Base-by-base conservation (phyloP, 1,140 invertebrate genomes). In the Ceratosolen solmsi region DNA sequence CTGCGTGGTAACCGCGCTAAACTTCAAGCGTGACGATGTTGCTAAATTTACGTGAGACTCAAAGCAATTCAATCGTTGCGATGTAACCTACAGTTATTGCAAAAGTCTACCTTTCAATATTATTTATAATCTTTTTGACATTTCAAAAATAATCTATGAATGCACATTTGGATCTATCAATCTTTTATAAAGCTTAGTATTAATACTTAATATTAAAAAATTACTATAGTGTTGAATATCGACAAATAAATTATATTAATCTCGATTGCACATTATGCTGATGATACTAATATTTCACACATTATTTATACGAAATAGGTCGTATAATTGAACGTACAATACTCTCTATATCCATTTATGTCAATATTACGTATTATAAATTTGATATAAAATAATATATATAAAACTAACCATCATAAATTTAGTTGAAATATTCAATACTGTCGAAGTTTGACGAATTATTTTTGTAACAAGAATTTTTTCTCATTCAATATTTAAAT, bases 51-150 rank as follows among this genome's bases (percentile, higher is more conserved):
- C 58, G 38, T n/a, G 17, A 1, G 30, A 25, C 22, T 68, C 76
- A 7, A 51, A 41, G 20, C 54, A 78, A 68, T 78, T 78, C 13
- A 36, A 54, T 49, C 58, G 11, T 51, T 63, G 9, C 25, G 25
- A 49, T 60, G 4, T 78, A 78, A 78, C 70, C 22, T 68, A 78
- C 63, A 38, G 30, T 70, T 78, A 70, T 46, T 17, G 25, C n/a
- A 17, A 2, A 20, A 25, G 25, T 58, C 3, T 58, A 27, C 51
- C 5, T 11, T 2, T 20, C 51, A 54, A 11, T 54, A 20, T 3
- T 54, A 8, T 58, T 58, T 25, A 8, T 25, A 27, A 25, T 54
- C 3, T 54, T 4, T 54, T 46, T 46, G 41, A 46, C 41, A 46
- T 46, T 46, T 46, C 2, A 3, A 54, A 54, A 22, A 54, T 54